These are phyloP conservation scores for Florisuga fusca DNA, from an alignment of 2,797 vertebrate species.

Conservation along the genomic window DNA sequence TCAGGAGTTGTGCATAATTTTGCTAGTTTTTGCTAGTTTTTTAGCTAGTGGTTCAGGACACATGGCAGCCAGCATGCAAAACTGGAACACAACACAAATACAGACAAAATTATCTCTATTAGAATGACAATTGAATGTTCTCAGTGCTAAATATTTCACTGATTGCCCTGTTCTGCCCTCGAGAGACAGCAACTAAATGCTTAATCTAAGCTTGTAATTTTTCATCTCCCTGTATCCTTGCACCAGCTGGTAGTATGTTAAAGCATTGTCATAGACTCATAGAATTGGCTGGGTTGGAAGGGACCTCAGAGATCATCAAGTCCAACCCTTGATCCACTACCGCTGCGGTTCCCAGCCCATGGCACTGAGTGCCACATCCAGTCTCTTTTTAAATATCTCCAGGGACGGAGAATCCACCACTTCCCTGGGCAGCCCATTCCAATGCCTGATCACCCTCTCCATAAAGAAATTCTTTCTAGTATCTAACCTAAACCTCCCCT, in stretches of 20 bases:
- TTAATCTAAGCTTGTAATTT: neutral
- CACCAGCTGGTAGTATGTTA: neutral
- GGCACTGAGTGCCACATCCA: too few relatives aligned
- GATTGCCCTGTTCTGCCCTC: neutral
- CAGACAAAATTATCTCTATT: neutral
- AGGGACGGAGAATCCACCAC: too few relatives aligned
- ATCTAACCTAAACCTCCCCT: too few relatives aligned
- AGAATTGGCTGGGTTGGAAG: too few relatives aligned
- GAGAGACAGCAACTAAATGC: neutral
- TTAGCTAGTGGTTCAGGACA: neutral
- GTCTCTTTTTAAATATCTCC: too few relatives aligned
- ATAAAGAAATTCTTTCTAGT: too few relatives aligned
- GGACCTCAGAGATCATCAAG: too few relatives aligned
- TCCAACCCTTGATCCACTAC: too few relatives aligned
- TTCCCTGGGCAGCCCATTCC: too few relatives aligned
- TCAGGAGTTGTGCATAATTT: constrained; percentile 28
- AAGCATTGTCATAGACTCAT: neutral
- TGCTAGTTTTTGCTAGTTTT: constrained; percentile 5
- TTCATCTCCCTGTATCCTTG: neutral
- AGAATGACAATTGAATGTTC: neutral
- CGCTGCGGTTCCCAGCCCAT: too few relatives aligned
- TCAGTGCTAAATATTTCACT: neutral
- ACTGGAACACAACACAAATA: neutral
- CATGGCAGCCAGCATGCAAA: constrained; percentile 16
- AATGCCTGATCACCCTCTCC: too few relatives aligned